Percentiles rank a stretch among this genome's conserved stretches.
phyloP scores from a whole-genome alignment of 2,888 invertebrate species.

The Anthrax anthrax region DNA sequence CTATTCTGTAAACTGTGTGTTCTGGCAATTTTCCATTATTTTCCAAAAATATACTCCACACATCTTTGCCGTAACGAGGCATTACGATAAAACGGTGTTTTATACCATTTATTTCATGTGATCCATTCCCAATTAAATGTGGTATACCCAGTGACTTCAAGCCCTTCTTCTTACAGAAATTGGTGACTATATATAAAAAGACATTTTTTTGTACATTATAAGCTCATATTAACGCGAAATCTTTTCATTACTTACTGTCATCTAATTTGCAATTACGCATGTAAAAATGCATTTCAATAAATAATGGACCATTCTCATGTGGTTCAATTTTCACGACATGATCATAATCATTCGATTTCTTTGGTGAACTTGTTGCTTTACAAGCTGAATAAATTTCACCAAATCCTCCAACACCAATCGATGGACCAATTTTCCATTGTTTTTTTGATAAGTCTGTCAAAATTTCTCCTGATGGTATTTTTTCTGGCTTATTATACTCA shows the following conservation, averaged over 20 bases:
- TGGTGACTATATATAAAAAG: conserved; percentile 42
- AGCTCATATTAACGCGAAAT: too few species aligned
- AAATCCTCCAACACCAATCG: conserved; percentile 86
- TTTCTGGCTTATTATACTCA: conserved; percentile 28
- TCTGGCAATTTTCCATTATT: conserved; percentile 53
- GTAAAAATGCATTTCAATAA: conserved; percentile 88
- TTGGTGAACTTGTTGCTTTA: conserved; percentile 39
- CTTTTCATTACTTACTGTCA: conserved; percentile 47
- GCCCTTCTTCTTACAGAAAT: conserved; percentile 52
- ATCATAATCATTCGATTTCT: conserved; percentile 42
- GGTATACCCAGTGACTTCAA: conserved; percentile 72
- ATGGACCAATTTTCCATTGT: conserved; percentile 72
- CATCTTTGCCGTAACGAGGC: conserved; percentile 76
- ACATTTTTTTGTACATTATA: too few species aligned
- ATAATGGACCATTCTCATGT: conserved; percentile 81
- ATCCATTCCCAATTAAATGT: conserved; percentile 66
- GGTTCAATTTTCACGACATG: conserved; percentile 79
- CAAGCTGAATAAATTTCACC: conserved; percentile 84
- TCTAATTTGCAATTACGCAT: conserved; percentile 56
- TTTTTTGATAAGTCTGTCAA: conserved; percentile 62
- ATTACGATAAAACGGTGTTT: conserved; percentile 83
- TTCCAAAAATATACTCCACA: conserved; percentile 61
- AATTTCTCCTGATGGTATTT: conserved; percentile 47
- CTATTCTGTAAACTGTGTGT: conserved; percentile 63
- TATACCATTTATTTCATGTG: conserved; percentile 53